phyloP scores from a whole-genome alignment of 1,140 invertebrate genomes.

The Philopotamus ludificatus region DNA sequence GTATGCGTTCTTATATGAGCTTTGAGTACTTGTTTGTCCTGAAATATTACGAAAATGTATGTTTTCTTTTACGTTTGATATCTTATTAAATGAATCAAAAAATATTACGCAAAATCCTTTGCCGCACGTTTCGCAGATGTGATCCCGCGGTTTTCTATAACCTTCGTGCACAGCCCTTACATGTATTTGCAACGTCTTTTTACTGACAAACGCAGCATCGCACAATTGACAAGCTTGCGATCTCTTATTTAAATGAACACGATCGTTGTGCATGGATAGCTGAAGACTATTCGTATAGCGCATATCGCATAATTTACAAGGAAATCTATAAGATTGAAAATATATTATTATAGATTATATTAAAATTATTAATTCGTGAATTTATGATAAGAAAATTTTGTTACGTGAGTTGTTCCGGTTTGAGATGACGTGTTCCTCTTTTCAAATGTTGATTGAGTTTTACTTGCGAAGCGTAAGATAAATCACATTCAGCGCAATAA shows the following conservation, averaged over 20 bases:
- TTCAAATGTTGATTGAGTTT: conserved; percentile 39
- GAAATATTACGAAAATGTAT: conserved; percentile 15
- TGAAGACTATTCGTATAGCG: conserved; percentile 34
- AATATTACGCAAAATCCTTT: conserved; percentile 36
- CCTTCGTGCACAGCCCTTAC: conserved; percentile 32
- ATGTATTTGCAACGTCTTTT: conserved; percentile 32
- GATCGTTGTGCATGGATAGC: conserved; percentile 32
- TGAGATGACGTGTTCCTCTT: conserved; percentile 33
- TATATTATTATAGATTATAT: not conserved
- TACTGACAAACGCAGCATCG: conserved; percentile 33
- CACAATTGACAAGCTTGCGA: conserved; percentile 28
- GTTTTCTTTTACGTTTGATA: not conserved
- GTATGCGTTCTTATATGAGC: conserved; percentile 47
- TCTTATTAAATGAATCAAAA: not conserved
- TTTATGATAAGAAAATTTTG: not conserved
- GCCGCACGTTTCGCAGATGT: conserved; percentile 37
- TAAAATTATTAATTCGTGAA: not conserved
- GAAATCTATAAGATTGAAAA: conserved; percentile 24
- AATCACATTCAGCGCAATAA: conserved; percentile 37
- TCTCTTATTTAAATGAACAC: conserved; percentile 33
- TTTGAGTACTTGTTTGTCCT: conserved; percentile 34
- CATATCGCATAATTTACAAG: conserved; percentile 29
- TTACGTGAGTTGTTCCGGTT: conserved; percentile 38
- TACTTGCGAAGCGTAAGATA: conserved; percentile 35
- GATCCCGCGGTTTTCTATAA: conserved; percentile 29